Conservation (phyloP, 2,888 invertebrate species). For the Neoaliturus tenellus region DNA sequence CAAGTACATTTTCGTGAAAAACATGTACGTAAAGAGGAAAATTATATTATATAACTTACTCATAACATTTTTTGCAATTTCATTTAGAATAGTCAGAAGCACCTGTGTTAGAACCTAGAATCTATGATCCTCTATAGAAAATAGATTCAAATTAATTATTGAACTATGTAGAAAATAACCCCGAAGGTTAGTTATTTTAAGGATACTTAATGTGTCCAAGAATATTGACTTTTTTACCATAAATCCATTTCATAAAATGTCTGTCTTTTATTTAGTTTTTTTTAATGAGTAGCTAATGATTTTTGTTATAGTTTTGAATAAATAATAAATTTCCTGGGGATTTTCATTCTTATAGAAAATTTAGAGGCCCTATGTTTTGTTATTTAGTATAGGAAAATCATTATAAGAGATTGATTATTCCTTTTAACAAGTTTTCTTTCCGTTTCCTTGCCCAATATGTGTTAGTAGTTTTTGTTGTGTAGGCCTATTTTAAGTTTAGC, state of each 20-base stretch:
- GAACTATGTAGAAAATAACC: background rate
- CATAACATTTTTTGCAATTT: background rate
- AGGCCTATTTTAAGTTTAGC: no score
- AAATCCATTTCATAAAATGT: background rate
- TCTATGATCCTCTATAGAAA: background rate
- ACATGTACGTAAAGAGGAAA: conserved; percentile 53
- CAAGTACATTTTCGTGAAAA: conserved; percentile 52
- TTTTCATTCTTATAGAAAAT: no score
- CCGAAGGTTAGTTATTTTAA: background rate
- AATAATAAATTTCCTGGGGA: no score
- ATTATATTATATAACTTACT: background rate
- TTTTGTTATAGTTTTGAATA: no score
- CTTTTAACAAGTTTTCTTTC: no score
- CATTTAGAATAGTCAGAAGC: background rate
- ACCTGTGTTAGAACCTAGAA: background rate
- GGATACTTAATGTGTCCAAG: background rate
- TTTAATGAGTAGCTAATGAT: no score
- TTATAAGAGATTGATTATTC: no score
- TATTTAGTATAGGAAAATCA: no score
- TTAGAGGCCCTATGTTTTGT: no score
- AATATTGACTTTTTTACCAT: background rate
- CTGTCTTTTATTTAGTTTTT: background rate
- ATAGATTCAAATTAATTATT: background rate
- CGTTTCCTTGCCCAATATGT: no score
- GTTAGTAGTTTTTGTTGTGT: no score